Conservation (phyloP, 2,888 invertebrate genomes). For the Alsophila aescularia region DNA sequence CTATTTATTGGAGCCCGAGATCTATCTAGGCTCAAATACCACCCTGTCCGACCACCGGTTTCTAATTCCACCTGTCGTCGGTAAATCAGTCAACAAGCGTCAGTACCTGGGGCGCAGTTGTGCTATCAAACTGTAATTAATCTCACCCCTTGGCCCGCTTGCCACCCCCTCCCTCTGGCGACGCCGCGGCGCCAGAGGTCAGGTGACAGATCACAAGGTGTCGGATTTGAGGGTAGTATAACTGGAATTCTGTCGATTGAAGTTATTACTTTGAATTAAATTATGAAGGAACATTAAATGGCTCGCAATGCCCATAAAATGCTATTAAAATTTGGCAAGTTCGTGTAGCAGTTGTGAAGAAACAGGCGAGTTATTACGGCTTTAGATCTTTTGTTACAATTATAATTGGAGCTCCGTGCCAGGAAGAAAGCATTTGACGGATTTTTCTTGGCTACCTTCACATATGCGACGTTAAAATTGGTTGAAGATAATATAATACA, state of each 20-base stretch:
- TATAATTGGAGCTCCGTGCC: conserved; percentile 21
- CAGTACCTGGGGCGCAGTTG: conserved; percentile 64
- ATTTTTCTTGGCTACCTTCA: conserved; percentile 16
- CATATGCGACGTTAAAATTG: background rate
- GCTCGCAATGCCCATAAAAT: conserved; percentile 3
- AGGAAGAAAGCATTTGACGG: conserved; percentile 11
- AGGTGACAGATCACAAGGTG: conserved; percentile 57
- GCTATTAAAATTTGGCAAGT: conserved; percentile 21
- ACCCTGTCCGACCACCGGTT: conserved; percentile 35
- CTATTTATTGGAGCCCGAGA: background rate
- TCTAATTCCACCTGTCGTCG: conserved; percentile 56
- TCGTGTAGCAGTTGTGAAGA: conserved; percentile 13
- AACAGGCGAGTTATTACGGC: conserved; percentile 22
- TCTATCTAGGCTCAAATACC: conserved; percentile 14
- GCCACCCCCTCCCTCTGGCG: conserved; percentile 44
- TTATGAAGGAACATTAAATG: background rate
- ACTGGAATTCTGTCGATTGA: conserved; percentile 15
- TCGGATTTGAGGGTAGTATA: conserved; percentile 12
- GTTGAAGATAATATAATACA: background rate
- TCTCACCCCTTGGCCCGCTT: conserved; percentile 50
- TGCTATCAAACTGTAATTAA: conserved; percentile 78
- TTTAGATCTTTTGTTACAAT: conserved; percentile 24
- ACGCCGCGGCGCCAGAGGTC: conserved; percentile 62
- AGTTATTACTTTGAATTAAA: conserved; percentile 14
- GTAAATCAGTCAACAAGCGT: conserved; percentile 35